Percentiles rank a stretch among this genome's conserved stretches.
Conservation (phyloP, 1,140 invertebrate species). For the Philaenus spumarius region DNA sequence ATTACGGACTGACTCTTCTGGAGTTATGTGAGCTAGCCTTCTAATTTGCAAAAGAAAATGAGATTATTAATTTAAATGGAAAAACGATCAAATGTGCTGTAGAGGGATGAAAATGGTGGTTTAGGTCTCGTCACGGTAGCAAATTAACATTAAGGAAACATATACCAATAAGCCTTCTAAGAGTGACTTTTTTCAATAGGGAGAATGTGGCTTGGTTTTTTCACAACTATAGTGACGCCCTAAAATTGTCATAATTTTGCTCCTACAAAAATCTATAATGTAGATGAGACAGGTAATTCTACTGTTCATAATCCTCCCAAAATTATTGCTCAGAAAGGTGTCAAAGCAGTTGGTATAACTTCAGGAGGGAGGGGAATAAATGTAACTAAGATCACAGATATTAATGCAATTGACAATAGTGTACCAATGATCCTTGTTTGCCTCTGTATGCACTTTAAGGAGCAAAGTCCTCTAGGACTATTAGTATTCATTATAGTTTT, state of each 20-base stretch:
- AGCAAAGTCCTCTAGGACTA: too few relatives aligned
- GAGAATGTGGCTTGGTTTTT: too few relatives aligned
- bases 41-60: too few relatives aligned
- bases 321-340: slow-evolving; percentile 34
- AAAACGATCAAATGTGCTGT: too few relatives aligned
- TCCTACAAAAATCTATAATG: slow-evolving; percentile 38
- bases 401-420: slow-evolving; percentile 27
- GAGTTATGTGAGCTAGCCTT: too few relatives aligned
- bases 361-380: slow-evolving; percentile 39
- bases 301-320: slow-evolving; percentile 38
- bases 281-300: slow-evolving; percentile 40
- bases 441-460: too few relatives aligned
- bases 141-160: too few relatives aligned
- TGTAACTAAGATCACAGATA: slow-evolving; percentile 26
- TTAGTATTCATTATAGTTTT: too few relatives aligned
- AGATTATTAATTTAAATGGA: too few relatives aligned
- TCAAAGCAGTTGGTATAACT: slow-evolving; percentile 40
- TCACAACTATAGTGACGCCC: slow-evolving; percentile 24
- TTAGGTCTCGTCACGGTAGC: too few relatives aligned
- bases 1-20: too few relatives aligned
- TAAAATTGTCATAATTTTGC: slow-evolving; percentile 25
- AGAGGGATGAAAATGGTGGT: too few relatives aligned
- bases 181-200: slow-evolving; percentile 35
- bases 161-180: slow-evolving; percentile 35
- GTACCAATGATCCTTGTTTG: slow-evolving; percentile 30